Conservation (phyloP, 2,797 vertebrate genomes). For the Rhynchonycteris naso region DNA sequence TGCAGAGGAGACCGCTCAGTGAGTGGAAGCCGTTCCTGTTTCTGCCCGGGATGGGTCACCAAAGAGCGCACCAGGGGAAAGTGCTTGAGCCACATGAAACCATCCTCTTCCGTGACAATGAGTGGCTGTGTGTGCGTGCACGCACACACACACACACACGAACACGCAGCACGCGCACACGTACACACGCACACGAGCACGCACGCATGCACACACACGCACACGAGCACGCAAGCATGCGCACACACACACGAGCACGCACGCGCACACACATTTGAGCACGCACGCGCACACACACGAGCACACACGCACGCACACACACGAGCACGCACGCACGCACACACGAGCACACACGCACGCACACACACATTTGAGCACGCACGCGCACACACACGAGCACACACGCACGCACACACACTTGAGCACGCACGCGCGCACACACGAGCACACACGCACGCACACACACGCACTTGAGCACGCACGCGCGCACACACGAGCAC, state of each 20-base stretch:
- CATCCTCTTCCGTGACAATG: accelerated
- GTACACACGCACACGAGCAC: accelerated
- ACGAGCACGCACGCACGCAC: accelerated
- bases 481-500: accelerated
- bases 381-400: too few species aligned
- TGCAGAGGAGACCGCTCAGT: accelerated
- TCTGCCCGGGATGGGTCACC: neutral
- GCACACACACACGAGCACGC: neutral
- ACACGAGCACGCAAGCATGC: too few species aligned
- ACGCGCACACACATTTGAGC: neutral
- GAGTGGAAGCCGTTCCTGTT: neutral
- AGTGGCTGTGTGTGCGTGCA: too few species aligned
- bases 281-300: too few species aligned
- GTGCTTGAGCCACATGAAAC: accelerated
- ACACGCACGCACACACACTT: accelerated
- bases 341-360: accelerated
- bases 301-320: accelerated
- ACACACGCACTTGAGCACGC: accelerated
- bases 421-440: too few species aligned
- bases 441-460: accelerated
- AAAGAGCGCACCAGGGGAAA: too few species aligned
- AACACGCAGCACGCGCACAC: accelerated
- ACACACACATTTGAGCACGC: too few species aligned
- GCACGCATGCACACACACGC: too few species aligned
- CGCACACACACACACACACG: accelerated